phyloP scores from a whole-genome alignment of 2,888 invertebrate genomes.

The Apamea crenata region DNA sequence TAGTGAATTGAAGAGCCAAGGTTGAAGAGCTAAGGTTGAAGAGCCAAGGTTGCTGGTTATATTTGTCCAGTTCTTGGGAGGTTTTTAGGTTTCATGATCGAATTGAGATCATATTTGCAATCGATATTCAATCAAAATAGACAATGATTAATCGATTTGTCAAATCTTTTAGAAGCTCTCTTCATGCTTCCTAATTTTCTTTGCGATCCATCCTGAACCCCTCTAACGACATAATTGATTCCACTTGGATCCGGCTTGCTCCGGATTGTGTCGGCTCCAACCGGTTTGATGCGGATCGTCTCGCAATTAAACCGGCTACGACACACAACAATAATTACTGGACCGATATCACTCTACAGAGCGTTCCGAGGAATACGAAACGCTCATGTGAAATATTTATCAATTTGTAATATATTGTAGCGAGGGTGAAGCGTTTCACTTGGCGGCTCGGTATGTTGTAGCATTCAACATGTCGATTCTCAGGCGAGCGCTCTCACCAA shows the following conservation, averaged over 20 bases:
- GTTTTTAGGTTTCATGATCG: not conserved
- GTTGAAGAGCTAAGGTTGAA: too few relatives aligned
- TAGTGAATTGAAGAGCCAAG: not conserved
- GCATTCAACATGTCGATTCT: constrained; percentile 1
- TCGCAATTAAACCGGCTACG: constrained; percentile 41
- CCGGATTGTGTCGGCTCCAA: constrained; percentile 22
- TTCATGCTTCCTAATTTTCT: constrained; percentile 19
- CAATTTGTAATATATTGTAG: constrained; percentile 4
- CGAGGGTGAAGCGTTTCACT: not conserved
- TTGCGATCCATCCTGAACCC: constrained; percentile 29
- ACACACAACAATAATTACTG: constrained; percentile 42
- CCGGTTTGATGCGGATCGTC: constrained; percentile 4
- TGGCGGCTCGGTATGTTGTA: constrained; percentile 10
- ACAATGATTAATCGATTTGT: constrained; percentile 29
- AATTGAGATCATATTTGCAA: constrained; percentile 5
- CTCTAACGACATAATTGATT: constrained; percentile 55
- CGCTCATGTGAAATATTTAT: constrained; percentile 18
- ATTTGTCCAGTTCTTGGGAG: not conserved
- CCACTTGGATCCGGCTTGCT: constrained; percentile 7
- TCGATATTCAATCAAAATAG: constrained; percentile 19
- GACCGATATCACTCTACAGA: constrained; percentile 34
- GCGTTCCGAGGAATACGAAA: constrained; percentile 14
- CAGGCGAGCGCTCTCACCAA: not conserved
- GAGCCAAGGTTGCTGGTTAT: not conserved
- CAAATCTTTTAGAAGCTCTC: constrained; percentile 8